Conservation (phyloP, 1,140 invertebrate species). For the Streblospio benedicti region DNA sequence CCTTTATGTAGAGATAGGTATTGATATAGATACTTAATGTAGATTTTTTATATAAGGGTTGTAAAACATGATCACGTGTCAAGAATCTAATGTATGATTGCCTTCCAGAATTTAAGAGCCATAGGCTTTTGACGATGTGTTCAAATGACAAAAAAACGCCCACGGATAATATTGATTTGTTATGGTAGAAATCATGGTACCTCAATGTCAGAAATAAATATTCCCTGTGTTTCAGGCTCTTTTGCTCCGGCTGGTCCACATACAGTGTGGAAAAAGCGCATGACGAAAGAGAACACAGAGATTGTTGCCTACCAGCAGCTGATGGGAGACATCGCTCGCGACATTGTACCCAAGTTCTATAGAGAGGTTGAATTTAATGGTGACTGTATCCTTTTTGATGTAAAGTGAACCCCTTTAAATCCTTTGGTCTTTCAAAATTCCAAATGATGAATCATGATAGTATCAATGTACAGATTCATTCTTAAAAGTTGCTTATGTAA, state of each 20-base stretch:
- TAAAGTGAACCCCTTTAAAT: background rate
- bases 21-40: too few relatives aligned
- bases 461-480: too few relatives aligned
- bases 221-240: conserved; percentile 57
- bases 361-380: conserved; percentile 75
- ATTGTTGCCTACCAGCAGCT: conserved; percentile 69
- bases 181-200: too few relatives aligned
- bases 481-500: background rate
- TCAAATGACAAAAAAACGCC: too few relatives aligned
- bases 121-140: too few relatives aligned
- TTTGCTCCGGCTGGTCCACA: conserved; percentile 86
- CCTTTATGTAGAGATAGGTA: too few relatives aligned
- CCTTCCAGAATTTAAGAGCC: too few relatives aligned
- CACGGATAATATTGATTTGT: too few relatives aligned
- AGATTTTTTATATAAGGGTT: too few relatives aligned
- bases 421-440: background rate
- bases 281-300: conserved; percentile 50
- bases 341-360: conserved; percentile 77
- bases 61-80: too few relatives aligned
- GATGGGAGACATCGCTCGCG: conserved; percentile 63
- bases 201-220: too few relatives aligned
- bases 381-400: conserved; percentile 56
- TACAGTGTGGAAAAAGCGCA: conserved; percentile 85
- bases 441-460: background rate
- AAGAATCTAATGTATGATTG: too few relatives aligned